Base-by-base conservation (phyloP, 2,888 invertebrate species). In the Cosmia pyralina region DNA sequence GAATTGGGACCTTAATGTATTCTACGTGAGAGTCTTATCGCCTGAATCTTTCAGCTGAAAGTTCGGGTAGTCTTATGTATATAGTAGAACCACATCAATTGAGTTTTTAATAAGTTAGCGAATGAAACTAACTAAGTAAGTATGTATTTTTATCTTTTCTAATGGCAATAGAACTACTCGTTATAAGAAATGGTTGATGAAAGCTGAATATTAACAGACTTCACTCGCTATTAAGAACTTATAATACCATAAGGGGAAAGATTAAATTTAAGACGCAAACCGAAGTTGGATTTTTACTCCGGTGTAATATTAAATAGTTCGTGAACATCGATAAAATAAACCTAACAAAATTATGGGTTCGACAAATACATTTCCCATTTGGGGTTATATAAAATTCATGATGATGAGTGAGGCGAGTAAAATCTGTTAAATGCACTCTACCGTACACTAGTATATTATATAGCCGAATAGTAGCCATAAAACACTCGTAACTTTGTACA, bases 401-500 rank as follows among this genome's bases (percentile, higher is more conserved):
- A 71, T 67, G 55, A 70, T 63, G 28, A 28, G 8, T 34, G 66
- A 63, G 44, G 73, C 82, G 83, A 85, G 85, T 87, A 75, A 84
- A 85, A 83, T 84, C 83, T 84, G 83, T 84, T 84, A 79, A 78
- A 81, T 74, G 85, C 79, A 83, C 83, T 88, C 83, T 83, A 89
- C 77, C 67, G 86, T 88, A 88, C 85, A 87, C 78, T 88, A 87
- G 77, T 85, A 88, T 85, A 88, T 92, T 85, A 88, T 92, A 90
- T 87, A 92, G 92, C 89, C 90, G 89, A 92, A 90, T 90, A 91
- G 89, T 90, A 93, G 92, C 90, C 88, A 90, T 92, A 89, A 90
- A 92, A 90, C 89, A 92, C 90, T 89, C 87, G 88, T 90, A 92
- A 91, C 90, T 95, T 94, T 94, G 92, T 95, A 95, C 95, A 96